Base-by-base conservation (phyloP, 2,113 vertebrate species). In the Indicator maculatus region DNA sequence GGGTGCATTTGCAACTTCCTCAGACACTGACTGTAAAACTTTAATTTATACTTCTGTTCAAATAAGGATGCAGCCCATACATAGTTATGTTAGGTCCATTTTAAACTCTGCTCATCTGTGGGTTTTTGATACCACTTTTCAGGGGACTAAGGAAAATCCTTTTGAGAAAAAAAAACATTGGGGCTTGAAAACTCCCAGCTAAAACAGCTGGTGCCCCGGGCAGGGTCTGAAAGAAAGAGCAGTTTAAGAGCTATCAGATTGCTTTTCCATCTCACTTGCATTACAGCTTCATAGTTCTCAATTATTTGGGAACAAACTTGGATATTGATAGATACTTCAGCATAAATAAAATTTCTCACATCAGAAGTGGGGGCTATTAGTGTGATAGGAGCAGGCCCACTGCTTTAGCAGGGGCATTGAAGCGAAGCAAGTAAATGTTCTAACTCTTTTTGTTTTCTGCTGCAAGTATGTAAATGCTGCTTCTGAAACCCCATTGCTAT, bases 361-460 rank as follows among this genome's bases (percentile, higher is more conserved):
- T 3, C 30, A 72, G 41, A 76, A 83, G 30, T 36, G 20, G 18
- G 52, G 33, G 39, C 31, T 91, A 65, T 60, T 5, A 61, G 53
- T 66, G 19, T 0, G 0, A 16, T 4, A 83, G 80, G 31, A 84
- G 53, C 31, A 44, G 63, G 39, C 44, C 44, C 41, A 12, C 44
- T 44, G 47, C 53, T 75, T 58, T 16, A 36, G 16, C 50, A 70
- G 81, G 52, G 27, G 24, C 53, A 64, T 28, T 3, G 3, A 73
- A 47, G 60, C 0, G 0, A 66, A 33, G 52, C 0, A 1, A 30
- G 7, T 4, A 67, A 89, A n/a, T 0, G 1, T 31, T 82, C 60
- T 44, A 47, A 24, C 36, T 38, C 12, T 24, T 44, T 64, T 77
- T 59, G 38, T 64, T 50, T 89, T 67, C 47, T 1, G 0, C 16